These are phyloP conservation scores for Cremastobaeus sp. DNA, from an alignment of 2,888 invertebrate species.

Conservation along the genomic window DNA sequence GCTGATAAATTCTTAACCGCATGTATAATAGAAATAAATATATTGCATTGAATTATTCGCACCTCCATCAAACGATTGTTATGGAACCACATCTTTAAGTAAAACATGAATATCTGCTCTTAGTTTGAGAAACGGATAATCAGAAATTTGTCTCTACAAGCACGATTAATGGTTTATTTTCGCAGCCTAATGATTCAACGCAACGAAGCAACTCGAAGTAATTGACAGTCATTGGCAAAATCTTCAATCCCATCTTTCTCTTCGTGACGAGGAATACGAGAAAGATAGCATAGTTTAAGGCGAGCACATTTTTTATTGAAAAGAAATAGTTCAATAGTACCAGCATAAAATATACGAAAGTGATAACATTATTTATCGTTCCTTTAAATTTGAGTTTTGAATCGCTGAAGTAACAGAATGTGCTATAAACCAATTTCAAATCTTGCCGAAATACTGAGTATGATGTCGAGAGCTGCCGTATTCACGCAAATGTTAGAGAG, in stretches of 20 bases:
- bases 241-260: conserved; percentile 19
- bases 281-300: conserved; percentile 29
- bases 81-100: conserved; percentile 42
- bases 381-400: conserved; percentile 32
- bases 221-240: conserved; percentile 28
- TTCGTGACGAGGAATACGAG: conserved; percentile 7
- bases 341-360: conserved; percentile 35
- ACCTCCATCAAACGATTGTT: conserved; percentile 41
- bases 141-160: conserved; percentile 32
- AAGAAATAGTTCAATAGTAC: conserved; percentile 44
- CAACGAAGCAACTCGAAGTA: conserved; percentile 33
- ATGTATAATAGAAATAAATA: conserved; percentile 32
- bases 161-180: conserved; percentile 37
- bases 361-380: conserved; percentile 34
- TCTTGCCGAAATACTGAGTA: conserved; percentile 61
- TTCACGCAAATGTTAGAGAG: conserved; percentile 80
- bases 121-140: conserved; percentile 4
- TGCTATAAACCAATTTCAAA: conserved; percentile 37
- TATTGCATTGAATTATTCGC: conserved; percentile 34
- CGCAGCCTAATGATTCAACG: conserved; percentile 53
- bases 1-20: conserved; percentile 15
- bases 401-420: conserved; percentile 7
- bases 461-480: conserved; percentile 76
- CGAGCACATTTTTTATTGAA: conserved; percentile 45
- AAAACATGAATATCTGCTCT: too few relatives aligned